Conservation (phyloP, 2,113 vertebrate genomes). For the Microtus richardsoni region DNA sequence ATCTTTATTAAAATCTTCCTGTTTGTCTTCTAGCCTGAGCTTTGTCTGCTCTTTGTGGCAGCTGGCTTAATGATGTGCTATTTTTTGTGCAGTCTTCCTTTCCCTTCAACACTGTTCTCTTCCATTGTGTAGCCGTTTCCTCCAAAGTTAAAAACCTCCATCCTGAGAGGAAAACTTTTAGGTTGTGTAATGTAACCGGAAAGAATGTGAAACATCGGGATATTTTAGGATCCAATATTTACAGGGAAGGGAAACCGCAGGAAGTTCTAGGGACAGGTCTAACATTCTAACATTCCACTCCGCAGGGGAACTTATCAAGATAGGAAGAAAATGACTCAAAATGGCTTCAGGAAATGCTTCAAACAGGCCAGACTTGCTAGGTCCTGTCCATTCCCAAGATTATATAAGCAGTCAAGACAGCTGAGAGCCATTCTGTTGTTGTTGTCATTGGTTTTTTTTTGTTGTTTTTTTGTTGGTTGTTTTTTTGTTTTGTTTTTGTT, state of each 20-base stretch:
- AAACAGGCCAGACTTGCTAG: too few relatives aligned
- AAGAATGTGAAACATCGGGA: neutral
- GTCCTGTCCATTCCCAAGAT: neutral
- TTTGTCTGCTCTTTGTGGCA: neutral
- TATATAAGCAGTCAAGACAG: neutral
- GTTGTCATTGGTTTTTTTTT: too few relatives aligned
- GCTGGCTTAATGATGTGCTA: neutral
- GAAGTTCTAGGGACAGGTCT: too few relatives aligned
- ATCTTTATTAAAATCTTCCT: neutral
- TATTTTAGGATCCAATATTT: neutral
- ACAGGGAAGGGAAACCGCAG: neutral
- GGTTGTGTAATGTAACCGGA: too few relatives aligned
- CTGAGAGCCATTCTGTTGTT: neutral
- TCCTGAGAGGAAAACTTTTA: neutral
- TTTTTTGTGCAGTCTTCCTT: neutral
- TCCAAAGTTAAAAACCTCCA: neutral
- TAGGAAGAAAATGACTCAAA: neutral
- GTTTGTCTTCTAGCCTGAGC: neutral
- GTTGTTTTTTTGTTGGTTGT: accelerated
- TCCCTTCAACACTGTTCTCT: neutral
- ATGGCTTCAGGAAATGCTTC: neutral
- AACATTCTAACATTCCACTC: neutral
- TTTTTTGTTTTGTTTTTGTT: too few relatives aligned
- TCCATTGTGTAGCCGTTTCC: neutral
- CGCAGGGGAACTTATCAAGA: neutral